phyloP scores from a whole-genome alignment of 2,113 vertebrate species.

The zebrafish (Danio rerio) region GRCz12tu NC_133178.1:22603501-22604000 shows the following conservation, averaged over 20 bases:
- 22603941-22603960: too few relatives aligned
- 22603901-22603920: background rate
- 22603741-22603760: constrained; percentile 22
- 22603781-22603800: constrained; percentile 10
- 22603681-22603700: constrained; percentile 33
- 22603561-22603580: constrained; percentile 60
- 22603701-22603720: constrained; percentile 27
- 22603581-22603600: constrained; percentile 63
- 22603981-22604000: too few relatives aligned
- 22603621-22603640: constrained; percentile 33
- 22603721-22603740: constrained; percentile 35
- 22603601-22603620: constrained; percentile 59
- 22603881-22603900: background rate
- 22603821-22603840: constrained; percentile 10
- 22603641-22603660: constrained; percentile 48
- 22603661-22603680: constrained; percentile 31
- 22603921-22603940: too few relatives aligned
- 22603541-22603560: constrained; percentile 48
- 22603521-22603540: background rate
- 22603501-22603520: constrained; percentile 22
- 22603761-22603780: constrained; percentile 11
- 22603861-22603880: background rate
- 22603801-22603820: constrained; percentile 19
- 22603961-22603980: too few relatives aligned
- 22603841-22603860: constrained; percentile 8